These are phyloP conservation scores for Globia sparganii DNA, from an alignment of 2,888 invertebrate genomes.

Conservation along the genomic window DNA sequence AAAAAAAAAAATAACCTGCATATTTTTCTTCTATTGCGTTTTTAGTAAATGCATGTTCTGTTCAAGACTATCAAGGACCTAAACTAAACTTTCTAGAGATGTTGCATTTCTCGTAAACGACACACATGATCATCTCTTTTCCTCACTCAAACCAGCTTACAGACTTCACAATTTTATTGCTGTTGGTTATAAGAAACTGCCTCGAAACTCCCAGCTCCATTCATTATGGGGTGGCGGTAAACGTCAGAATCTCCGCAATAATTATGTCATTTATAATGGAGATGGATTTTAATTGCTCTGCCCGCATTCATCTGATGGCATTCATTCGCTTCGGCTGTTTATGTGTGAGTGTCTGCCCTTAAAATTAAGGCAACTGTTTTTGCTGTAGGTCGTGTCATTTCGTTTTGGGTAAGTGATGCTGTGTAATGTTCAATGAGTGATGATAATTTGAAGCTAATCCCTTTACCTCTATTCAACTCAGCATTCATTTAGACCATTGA, in stretches of 20 bases:
- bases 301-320: constrained; percentile 55
- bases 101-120: not conserved
- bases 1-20: too few species aligned
- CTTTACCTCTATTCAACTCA: not conserved
- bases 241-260: constrained; percentile 66
- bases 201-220: constrained; percentile 40
- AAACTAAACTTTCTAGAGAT: not conserved
- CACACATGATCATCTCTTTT: constrained; percentile 4
- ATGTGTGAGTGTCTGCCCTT: constrained; percentile 26
- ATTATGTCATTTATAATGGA: constrained; percentile 75
- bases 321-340: constrained; percentile 39
- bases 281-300: constrained; percentile 72
- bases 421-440: not conserved
- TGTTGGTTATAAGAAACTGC: constrained; percentile 30
- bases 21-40: not conserved
- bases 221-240: constrained; percentile 63
- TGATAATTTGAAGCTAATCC: not conserved
- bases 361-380: constrained; percentile 52
- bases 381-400: constrained; percentile 28
- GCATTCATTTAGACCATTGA: not conserved
- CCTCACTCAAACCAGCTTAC: not conserved
- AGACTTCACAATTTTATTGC: constrained; percentile 21
- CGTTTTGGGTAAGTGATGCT: not conserved
- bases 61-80: not conserved
- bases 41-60: not conserved